Evolutionary conservation across 2,888 invertebrate genomes (phyloP), one percentile per base, ranked within the genome.

Genomic region (Synergus itoensis): DNA sequence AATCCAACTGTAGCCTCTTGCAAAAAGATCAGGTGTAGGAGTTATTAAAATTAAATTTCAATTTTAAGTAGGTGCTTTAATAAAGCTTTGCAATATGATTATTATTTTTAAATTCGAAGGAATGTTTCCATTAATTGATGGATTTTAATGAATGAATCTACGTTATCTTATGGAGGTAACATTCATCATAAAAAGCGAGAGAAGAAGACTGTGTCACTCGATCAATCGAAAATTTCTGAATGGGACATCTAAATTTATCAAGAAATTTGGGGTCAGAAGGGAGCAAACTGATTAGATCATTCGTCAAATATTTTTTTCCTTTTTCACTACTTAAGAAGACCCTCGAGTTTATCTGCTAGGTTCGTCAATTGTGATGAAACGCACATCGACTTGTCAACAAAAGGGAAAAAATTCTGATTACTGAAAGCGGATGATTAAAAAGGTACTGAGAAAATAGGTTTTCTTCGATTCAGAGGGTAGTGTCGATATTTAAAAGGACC

Each of bases 181-280:
- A 57, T 57, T 18, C 18, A 21, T 7, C 62, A 62, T 28, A 28
- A 28, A 3, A 14, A 12, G 12, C 62, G 21, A 62, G 14, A 4
- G 14, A 60, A 28, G 14, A 21, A 28, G 14, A 62, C 14, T 28
- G 28, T 14, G 7, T 28, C 28, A 5, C 14, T 28, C 7, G 62
- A 21, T 62, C 28, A 5, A 28, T 14, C 14, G 62, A 14, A 62
- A 28, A 28, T 12, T 28, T 62, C 12, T 21, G 5, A 62, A 62
- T 14, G 28, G 28, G 5, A 28, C 62, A 62, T 45, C 21, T 67
- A 67, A 67, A 67, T 43, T 67, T 62, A 62, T 62, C 28, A 62
- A 21, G 14, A 5, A 67, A 45, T 45, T 21, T 1, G 8, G 67
- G 41, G 14, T 40, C 43, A 21, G 21, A 41, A 43, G 43, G 67